These are phyloP conservation scores for Cairina moschata DNA, from an alignment of 2,113 vertebrate genomes.

Conservation along the genomic window DNA sequence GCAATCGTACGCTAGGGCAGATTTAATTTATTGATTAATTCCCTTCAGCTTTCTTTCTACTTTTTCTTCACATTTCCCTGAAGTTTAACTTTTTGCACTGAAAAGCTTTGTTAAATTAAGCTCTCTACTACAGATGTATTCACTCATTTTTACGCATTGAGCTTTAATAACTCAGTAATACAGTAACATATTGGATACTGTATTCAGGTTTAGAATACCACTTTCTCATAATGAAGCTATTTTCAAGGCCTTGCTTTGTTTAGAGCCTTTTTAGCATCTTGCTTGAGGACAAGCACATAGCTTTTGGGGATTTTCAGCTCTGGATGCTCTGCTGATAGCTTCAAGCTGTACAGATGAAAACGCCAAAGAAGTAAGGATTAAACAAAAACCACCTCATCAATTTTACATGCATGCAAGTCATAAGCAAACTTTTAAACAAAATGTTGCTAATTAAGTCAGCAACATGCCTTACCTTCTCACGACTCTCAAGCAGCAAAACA, in stretches of 20 bases:
- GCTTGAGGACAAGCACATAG: background rate
- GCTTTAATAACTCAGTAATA: background rate
- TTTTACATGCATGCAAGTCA: background rate
- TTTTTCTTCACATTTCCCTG: background rate
- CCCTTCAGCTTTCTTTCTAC: background rate
- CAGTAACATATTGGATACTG: background rate
- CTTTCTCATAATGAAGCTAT: background rate
- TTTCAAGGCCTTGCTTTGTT: background rate
- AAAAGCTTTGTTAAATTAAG: background rate
- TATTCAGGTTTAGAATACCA: background rate
- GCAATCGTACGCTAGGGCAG: background rate
- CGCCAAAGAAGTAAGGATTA: background rate
- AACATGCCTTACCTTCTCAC: conserved; percentile 72
- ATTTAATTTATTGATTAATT: conserved; percentile 29
- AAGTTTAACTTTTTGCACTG: conserved; percentile 1
- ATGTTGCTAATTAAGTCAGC: background rate
- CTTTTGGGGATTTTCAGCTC: background rate
- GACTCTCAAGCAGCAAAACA: conserved; percentile 75
- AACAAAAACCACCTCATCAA: background rate
- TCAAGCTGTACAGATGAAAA: background rate
- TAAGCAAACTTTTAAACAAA: background rate
- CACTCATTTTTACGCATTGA: background rate
- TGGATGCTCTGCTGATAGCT: background rate
- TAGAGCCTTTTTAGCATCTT: background rate
- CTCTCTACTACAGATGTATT: background rate